A percentile compares a stretch with the other conserved stretches of the same genome.
Evolutionary conservation across 2,888 invertebrate genomes (phyloP).

Genomic region (Plagodis dolabraria): DNA sequence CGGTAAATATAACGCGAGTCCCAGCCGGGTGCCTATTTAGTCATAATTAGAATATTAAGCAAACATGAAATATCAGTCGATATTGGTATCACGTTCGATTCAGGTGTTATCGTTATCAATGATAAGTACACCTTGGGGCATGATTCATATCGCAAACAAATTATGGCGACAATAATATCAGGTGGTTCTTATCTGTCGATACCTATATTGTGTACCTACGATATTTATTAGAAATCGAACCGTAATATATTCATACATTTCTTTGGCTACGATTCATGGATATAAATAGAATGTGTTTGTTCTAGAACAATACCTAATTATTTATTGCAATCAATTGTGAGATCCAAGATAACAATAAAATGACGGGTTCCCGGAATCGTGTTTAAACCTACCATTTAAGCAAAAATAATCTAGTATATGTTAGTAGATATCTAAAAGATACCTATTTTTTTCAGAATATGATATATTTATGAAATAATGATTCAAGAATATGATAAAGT

Average conservation of each 20-base stretch:
- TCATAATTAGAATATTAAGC: constrained; percentile 15
- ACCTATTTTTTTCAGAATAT: no score
- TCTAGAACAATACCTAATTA: constrained; percentile 10
- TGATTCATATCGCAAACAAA: constrained; percentile 24
- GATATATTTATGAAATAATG: no score
- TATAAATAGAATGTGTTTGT: constrained; percentile 8
- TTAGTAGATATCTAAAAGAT: no score
- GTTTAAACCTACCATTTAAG: no score
- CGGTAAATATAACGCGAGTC: no score
- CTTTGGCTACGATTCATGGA: constrained; percentile 6
- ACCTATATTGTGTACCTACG: neutral
- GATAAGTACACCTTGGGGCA: constrained; percentile 21
- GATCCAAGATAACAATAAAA: no score
- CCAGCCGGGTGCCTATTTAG: no score
- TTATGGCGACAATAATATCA: constrained; percentile 13
- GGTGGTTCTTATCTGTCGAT: constrained; percentile 9
- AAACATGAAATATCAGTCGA: constrained; percentile 15
- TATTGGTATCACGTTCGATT: constrained; percentile 17
- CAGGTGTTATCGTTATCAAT: constrained; percentile 15
- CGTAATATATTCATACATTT: constrained; percentile 6
- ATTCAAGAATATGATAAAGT: no score
- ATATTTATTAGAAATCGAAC: constrained; percentile 7
- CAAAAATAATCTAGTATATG: no score
- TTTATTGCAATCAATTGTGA: neutral
- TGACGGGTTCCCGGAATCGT: no score